Base-by-base conservation (phyloP, 2,888 invertebrate species). In the Athalia cordata region DNA sequence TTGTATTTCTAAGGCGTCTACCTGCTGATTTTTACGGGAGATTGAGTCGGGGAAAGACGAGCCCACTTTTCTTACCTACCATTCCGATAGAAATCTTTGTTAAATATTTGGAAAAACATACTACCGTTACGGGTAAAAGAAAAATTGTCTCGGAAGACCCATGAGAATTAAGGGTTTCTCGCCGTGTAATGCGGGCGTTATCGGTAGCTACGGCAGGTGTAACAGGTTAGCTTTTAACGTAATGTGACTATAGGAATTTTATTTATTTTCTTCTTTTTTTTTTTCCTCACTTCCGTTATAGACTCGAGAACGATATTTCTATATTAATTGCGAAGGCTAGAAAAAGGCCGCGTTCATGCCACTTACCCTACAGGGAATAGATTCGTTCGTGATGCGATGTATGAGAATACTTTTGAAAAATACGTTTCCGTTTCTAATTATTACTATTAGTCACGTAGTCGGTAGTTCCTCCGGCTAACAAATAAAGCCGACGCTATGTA, bases 21-120 rank as follows among this genome's bases (percentile, higher is more conserved):
- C 88, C 88, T 88, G 88, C 83, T 86, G 86, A 85, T 86, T 89
- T 87, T 86, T 85, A 87, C 83, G 83, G 84, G 83, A 87, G 81
- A 81, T 75, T 82, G 82, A 81, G 5, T 29, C 50, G 65, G 74
- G 45, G 65, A 62, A 70, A 45, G 72, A 74, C 65, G 57, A 57
- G 76, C 77, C 57, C 66, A 57, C 65, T 57, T 67, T 66, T 67
- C 77, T 77, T n/a, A 47, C 76, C 76, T 59, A 49, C 76, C 67
- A 11, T 29, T 15, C 67, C 79, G 81, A 79, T 78, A 67, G 66
- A 57, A 57, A 78, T 78, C 78, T 78, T 76, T 55, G 57, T 75
- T 50, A 78, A 78, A 78, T 78, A 76, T 78, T 78, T 78, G 76
- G 78, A 66, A 78, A 78, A 78, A 78, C 72, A 74, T 47, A 78